Percentiles rank a stretch among this genome's conserved stretches.
Conservation (phyloP, 2,797 vertebrate species). For the Epinephelus coioides region DNA sequence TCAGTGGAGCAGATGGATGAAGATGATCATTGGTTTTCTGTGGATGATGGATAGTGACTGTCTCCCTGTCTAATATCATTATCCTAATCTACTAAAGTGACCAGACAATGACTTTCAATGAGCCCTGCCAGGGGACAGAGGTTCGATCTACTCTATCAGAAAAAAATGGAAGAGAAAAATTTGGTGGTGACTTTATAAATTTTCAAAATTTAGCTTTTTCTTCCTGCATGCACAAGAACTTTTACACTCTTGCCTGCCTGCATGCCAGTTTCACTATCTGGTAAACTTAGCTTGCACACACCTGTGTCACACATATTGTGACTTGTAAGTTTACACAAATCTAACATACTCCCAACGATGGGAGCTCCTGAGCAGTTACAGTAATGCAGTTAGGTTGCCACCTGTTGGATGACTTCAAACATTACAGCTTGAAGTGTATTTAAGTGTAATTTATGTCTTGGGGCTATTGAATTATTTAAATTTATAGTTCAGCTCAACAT, state of each 20-base stretch:
- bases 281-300: neutral
- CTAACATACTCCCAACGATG: accelerated
- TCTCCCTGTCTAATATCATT: slow-evolving; percentile 62
- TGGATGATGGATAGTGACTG: slow-evolving; percentile 46
- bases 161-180: neutral
- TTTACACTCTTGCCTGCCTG: neutral
- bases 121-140: slow-evolving; percentile 5
- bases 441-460: neutral
- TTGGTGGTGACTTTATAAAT: neutral
- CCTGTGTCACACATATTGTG: neutral
- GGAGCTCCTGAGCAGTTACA: neutral
- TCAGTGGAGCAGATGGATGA: slow-evolving; percentile 58
- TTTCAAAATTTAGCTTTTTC: neutral
- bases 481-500: neutral
- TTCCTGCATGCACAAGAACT: neutral
- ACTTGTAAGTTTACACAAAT: neutral
- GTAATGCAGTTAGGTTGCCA: slow-evolving; percentile 55
- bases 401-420: slow-evolving; percentile 65
- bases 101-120: slow-evolving; percentile 18
- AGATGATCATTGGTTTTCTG: slow-evolving; percentile 27
- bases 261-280: neutral
- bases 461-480: neutral
- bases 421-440: slow-evolving; percentile 26
- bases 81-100: slow-evolving; percentile 61
- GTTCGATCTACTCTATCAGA: neutral